Base-by-base conservation (phyloP, 1,140 invertebrate species). In the Drosophila erecta region DNA sequence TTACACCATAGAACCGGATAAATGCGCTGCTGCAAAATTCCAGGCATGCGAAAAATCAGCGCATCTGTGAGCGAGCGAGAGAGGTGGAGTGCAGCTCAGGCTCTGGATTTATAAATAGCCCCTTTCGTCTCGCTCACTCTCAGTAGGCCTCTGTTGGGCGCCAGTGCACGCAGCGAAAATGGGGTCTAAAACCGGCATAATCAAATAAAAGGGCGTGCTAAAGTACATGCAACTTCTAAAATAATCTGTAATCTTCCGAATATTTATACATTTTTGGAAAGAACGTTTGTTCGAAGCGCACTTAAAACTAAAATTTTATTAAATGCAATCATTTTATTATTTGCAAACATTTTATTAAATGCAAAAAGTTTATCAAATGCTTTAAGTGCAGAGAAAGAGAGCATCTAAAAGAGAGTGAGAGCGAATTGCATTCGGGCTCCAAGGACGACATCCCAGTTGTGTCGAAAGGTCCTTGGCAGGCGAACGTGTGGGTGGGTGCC, bases 1-100 rank as follows among this genome's bases (percentile, higher is more conserved):
- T 96, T 96, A 96, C 96, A 96, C 96, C 96, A 96, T 96, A 95
- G 95, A 94, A 96, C 91, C 91, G 30, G 43, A 41, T 66, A n/a
- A 35, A n/a, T 24, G 44, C 62, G 17, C 15, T 27, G 62, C n/a
- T 14, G 38, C 44, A 44, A 24, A 61, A 27, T 38, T 17, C 6
- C 24, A 10, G 2, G 12, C 33, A 33, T n/a, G 4, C 27, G 27
- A 33, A 33, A 43, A 43, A 12, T 17, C 17, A n/a, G 27, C 44
- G 44, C 44, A 46, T 24, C 44, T 12, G 40, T 7, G n/a, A 17
- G 40, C n/a, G 40, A 17, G 2, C 0, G n/a, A 33, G 20, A 22
- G 49, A 33, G 22, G 27, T 11, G 43, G 43, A 37, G 50, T 17
- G 50, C 33, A n/a, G 50, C 33, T 38, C 33, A 38, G 50, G 10